Evolutionary conservation across 2,113 vertebrate genomes (phyloP).

Genomic region (Tragulus kanchil): DNA sequence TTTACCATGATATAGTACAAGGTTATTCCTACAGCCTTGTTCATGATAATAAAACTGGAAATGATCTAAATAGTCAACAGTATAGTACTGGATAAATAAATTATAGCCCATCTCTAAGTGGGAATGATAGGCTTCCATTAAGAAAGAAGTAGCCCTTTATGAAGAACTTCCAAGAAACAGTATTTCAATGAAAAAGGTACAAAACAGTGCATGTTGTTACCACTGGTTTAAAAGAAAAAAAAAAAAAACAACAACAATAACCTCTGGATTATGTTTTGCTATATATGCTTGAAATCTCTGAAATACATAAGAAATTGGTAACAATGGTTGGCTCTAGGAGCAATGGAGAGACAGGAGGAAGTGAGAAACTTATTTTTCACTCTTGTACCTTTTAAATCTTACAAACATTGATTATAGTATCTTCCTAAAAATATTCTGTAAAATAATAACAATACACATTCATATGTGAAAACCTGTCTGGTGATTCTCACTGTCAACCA

Average conservation of each 20-base stretch:
- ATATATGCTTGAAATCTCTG: neutral
- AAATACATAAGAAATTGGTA: neutral
- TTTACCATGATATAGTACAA: neutral
- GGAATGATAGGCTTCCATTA: neutral
- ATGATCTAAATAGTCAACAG: neutral
- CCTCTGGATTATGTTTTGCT: neutral
- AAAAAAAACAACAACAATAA: neutral
- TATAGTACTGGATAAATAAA: neutral
- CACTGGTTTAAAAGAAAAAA: neutral
- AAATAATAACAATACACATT: no score
- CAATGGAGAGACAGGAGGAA: neutral
- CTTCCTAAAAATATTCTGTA: no score
- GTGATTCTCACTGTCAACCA: conserved; percentile 1
- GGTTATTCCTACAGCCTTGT: neutral
- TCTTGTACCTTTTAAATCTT: neutral
- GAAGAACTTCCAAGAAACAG: conserved; percentile 3
- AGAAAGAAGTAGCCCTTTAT: neutral
- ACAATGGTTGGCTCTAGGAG: neutral
- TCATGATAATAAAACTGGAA: conserved; percentile 38
- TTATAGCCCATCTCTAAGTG: neutral
- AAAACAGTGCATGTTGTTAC: neutral
- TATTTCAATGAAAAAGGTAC: neutral
- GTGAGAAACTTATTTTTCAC: neutral
- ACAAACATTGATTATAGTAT: no score
- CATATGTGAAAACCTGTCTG: neutral